Base-by-base conservation (phyloP, 1,140 invertebrate genomes). In the Cherax destructor region DNA sequence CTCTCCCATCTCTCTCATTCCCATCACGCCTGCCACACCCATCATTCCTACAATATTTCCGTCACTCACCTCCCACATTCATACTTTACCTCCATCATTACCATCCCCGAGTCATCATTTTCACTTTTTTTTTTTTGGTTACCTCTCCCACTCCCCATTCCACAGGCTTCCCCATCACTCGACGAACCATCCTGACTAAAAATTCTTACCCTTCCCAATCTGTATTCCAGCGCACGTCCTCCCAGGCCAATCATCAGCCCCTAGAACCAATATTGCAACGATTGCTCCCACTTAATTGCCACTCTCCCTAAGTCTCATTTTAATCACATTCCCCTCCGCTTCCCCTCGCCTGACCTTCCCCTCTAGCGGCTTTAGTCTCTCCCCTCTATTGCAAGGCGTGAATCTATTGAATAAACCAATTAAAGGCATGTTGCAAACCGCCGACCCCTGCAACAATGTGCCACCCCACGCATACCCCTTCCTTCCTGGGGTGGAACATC, bases 351-450 rank as follows among this genome's bases (percentile, higher is more conserved):
- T 41, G 13, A 49, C 30, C 61, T 74, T 76, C 87, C 61, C 79
- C 79, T 56, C 49, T 56, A 77, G 10, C 50, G n/a, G 21, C n/a
- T 41, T 41, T 41, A 16, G 56, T 30, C 87, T 11, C 56, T 59
- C 78, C 61, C 87, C 87, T 72, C 61, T 59, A 74, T 69, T 80
- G 86, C 76, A 77, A 90, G 83, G 74, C 83, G 88, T 91, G 83
- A 91, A 91, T 91, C 76, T 83, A 65, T 79, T 86, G 88, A 85
- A 86, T 91, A 91, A 91, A 91, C 88, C 83, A 85, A 85, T 91
- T 85, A 91, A 78, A 30, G 88, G 83, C 56, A 91, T 85, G 88
- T 85, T 91, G 88, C 83, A 79, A 85, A 86, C 83, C 76, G 56
- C 49, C 81, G n/a, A 41, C 30, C 76, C 74, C 61, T 86, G 81